Conservation (phyloP, 2,888 invertebrate genomes). For the Epirrita christyi region DNA sequence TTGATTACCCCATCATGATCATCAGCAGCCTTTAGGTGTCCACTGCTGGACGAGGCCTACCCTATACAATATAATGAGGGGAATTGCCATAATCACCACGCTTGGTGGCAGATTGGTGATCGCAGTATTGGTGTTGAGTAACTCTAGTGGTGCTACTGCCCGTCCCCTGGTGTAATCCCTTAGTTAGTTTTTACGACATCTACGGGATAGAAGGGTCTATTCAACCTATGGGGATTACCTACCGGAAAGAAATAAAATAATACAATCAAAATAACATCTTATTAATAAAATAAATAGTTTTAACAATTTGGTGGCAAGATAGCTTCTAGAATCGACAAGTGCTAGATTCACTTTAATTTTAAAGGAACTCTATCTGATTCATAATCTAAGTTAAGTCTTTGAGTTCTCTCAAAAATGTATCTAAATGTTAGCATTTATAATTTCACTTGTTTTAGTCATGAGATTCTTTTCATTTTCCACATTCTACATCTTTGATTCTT, state of each 20-base stretch:
- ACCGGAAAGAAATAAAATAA: constrained; percentile 39
- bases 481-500: background rate
- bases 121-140: no score
- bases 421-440: constrained; percentile 40
- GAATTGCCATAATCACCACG: no score
- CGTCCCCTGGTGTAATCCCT: no score
- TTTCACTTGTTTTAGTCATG: background rate
- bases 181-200: no score
- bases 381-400: constrained; percentile 45
- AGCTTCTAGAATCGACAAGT: constrained; percentile 68
- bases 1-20: no score
- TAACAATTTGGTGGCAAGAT: constrained; percentile 82
- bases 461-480: background rate
- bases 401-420: constrained; percentile 36
- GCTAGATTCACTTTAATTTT: constrained; percentile 46
- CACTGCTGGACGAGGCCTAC: no score
- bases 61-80: no score
- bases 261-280: constrained; percentile 39
- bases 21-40: no score
- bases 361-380: constrained; percentile 66
- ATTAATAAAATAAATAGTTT: constrained; percentile 72
- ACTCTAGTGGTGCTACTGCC: no score
- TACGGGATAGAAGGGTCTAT: no score
- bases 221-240: no score
- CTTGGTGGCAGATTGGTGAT: no score